A percentile compares a stretch with the other conserved stretches of the same genome.
Conservation (phyloP, 1,140 invertebrate species). For the Cecropterus lyciades region DNA sequence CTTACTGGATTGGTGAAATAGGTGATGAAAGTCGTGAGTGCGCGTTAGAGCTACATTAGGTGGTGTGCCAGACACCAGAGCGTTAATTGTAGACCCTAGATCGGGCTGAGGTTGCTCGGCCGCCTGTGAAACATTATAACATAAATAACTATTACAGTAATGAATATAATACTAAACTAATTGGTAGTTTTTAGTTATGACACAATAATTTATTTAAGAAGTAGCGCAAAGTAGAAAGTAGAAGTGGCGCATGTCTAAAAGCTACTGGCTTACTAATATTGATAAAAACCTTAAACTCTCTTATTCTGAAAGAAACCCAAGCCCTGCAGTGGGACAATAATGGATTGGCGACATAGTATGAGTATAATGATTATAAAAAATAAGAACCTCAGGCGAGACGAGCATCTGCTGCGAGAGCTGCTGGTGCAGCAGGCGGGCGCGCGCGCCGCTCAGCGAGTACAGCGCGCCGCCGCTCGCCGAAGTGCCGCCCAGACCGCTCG, state of each 20-base stretch:
- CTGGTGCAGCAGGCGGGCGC: constrained; percentile 68
- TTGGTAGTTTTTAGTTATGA: no score
- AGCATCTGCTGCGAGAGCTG: constrained; percentile 74
- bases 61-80: constrained; percentile 68
- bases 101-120: constrained; percentile 74
- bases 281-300: no score
- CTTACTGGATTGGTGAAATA: constrained; percentile 70
- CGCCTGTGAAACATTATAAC: constrained; percentile 50
- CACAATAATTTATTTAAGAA: no score
- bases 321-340: no score
- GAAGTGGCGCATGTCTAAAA: no score
- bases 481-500: constrained; percentile 47
- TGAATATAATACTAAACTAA: no score
- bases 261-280: no score
- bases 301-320: no score
- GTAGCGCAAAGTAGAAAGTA: no score
- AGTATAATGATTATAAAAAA: no score
- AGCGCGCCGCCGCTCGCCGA: constrained; percentile 50
- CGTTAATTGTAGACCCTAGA: constrained; percentile 71
- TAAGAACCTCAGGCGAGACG: constrained; percentile 69
- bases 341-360: no score
- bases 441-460: constrained; percentile 60
- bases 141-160: no score
- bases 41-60: constrained; percentile 72
- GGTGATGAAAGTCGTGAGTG: constrained; percentile 64